phyloP scores from a whole-genome alignment of 30 jellyfish, hydroid and myxozoan species.

The Chrysaora quinquecirrha region DNA sequence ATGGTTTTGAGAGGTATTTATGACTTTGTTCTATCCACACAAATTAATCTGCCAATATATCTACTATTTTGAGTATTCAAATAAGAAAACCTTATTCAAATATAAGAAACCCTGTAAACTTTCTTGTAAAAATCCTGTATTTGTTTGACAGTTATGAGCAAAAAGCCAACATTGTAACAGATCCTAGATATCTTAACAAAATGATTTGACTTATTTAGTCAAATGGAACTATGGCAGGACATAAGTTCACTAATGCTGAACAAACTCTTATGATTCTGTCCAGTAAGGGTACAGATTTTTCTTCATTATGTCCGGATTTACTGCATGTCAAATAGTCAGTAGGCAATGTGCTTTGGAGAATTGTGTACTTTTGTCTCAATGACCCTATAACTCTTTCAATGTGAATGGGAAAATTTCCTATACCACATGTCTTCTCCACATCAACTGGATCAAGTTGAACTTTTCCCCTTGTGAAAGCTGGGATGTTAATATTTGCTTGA shows the following conservation, averaged over 20 bases:
- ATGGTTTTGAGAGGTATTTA: too few relatives aligned
- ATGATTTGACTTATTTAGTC: conserved; percentile 21
- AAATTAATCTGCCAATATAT: too few relatives aligned
- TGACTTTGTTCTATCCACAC: too few relatives aligned
- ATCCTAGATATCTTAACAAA: too few relatives aligned
- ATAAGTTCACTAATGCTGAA: conserved; percentile 51
- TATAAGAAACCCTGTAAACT: too few relatives aligned
- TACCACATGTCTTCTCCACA: conserved; percentile 43
- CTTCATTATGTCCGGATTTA: conserved; percentile 36
- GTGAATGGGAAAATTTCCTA: conserved; percentile 49
- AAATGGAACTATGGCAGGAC: conserved; percentile 53
- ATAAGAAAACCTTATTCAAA: too few relatives aligned
- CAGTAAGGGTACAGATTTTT: conserved; percentile 46
- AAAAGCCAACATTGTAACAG: too few relatives aligned
- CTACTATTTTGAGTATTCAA: too few relatives aligned
- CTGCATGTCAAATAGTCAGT: conserved; percentile 40
- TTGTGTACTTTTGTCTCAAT: conserved; percentile 42
- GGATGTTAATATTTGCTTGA: conserved; percentile 46
- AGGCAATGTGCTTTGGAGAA: conserved; percentile 25
- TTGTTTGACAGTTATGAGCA: too few relatives aligned
- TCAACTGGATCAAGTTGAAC: conserved; percentile 55
- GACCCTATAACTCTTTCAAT: conserved; percentile 57
- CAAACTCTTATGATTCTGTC: conserved; percentile 48
- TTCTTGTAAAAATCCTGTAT: too few relatives aligned
- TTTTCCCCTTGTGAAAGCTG: conserved; percentile 59